These are phyloP conservation scores for Drosophila prolongata DNA, from an alignment of 2,888 invertebrate species.

Conservation along the genomic window DNA sequence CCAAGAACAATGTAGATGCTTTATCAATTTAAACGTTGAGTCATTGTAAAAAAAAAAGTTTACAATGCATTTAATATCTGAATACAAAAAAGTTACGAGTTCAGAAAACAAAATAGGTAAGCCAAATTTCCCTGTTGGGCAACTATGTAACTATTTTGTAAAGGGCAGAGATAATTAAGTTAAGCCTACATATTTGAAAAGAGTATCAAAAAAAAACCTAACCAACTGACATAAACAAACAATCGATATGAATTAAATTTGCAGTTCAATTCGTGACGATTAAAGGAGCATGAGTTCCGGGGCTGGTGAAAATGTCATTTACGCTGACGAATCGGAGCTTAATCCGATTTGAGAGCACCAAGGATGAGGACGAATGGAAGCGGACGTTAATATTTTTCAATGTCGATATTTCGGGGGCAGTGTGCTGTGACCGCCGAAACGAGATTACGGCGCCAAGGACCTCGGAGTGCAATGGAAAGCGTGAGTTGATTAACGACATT, in stretches of 20 bases:
- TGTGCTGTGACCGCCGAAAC: conserved; percentile 12
- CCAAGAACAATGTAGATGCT: no score
- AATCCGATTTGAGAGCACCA: conserved; percentile 13
- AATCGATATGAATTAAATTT: conserved; percentile 25
- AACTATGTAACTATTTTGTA: not conserved
- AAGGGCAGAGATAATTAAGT: conserved; percentile 3
- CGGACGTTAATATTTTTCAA: conserved; percentile 54
- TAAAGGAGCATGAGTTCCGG: conserved; percentile 2
- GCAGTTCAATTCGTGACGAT: conserved; percentile 7
- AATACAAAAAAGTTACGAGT: no score
- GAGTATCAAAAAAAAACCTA: conserved; percentile 1
- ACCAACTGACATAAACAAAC: conserved; percentile 6
- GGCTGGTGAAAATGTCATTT: conserved; percentile 31
- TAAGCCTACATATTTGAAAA: conserved; percentile 4
- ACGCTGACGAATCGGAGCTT: conserved; percentile 39
- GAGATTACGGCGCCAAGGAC: conserved; percentile 13
- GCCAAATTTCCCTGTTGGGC: not conserved
- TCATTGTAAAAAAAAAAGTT: no score
- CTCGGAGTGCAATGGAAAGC: not conserved
- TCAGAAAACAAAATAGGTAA: not conserved
- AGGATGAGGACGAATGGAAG: conserved; percentile 26
- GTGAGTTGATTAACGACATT: conserved; percentile 39
- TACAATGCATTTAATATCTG: no score
- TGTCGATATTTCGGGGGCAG: conserved; percentile 45
- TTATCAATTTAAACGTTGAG: no score